Evolutionary conservation across 2,888 invertebrate genomes (phyloP), one percentile per base, ranked within the genome.

Genomic region (Cephonodes hylas): DNA sequence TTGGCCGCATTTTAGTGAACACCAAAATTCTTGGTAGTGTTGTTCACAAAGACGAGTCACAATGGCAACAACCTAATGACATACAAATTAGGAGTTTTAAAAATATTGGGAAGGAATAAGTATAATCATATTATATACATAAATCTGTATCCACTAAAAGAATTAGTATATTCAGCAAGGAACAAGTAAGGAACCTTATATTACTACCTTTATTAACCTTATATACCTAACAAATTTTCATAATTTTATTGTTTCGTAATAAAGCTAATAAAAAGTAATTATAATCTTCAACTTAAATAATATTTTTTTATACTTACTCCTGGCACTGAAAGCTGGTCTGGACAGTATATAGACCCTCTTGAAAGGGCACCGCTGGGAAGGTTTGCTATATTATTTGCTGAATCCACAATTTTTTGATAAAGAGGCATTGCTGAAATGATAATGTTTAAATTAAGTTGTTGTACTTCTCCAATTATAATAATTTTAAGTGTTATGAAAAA

Each of bases 361-460:
- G 83, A 77, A 58, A 88, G 77, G 42, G 76, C 82, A 3, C 82
- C 81, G 64, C 81, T 87, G 18, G 84, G 79, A 66, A 79, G 85
- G 59, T 80, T 88, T n/a, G 81, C 75, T 5, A 83, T 77, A 59
- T 77, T 86, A 60, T 95, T 95, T 46, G 95, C 96, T 20, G 96
- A 83, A 73, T 98, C 97, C 45, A 97, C 94, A 42, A 98, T 91
- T 81, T 96, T 94, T 81, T 97, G 96, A 84, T 97, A 97, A 6
- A 96, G 83, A 6, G 96, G 95, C 83, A 96, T 91, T 18, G 95
- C 94, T 89, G 84, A 71, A 58, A 61, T 15, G 31, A 8, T 18
- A 15, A n/a, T n/a, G n/a, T n/a, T n/a, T n/a, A n/a, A n/a, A n/a
- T n/a, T n/a, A n/a, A n/a, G n/a, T n/a, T n/a, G n/a, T n/a, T n/a